These are phyloP conservation scores for Thamnaconus septentrionalis DNA, from an alignment of 2,113 vertebrate genomes.

Conservation along the genomic window DNA sequence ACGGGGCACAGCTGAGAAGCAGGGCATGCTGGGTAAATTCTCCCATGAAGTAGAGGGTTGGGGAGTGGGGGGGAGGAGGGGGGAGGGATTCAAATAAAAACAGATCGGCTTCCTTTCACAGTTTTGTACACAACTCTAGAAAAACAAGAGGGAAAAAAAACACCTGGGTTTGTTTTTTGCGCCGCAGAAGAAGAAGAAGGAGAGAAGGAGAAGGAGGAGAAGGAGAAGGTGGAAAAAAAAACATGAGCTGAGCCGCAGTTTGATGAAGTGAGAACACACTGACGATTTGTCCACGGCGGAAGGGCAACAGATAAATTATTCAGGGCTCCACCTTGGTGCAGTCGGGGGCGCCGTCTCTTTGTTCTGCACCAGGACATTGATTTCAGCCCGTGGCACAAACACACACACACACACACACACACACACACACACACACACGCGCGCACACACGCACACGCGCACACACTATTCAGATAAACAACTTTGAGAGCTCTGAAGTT, in stretches of 20 bases:
- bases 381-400: constrained; percentile 59
- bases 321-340: constrained; percentile 53
- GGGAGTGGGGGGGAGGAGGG: too few relatives aligned
- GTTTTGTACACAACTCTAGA: too few relatives aligned
- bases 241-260: neutral
- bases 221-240: neutral
- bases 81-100: neutral
- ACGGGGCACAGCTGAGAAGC: too few relatives aligned
- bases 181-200: neutral
- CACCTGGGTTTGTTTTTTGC: neutral
- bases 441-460: constrained; percentile 18
- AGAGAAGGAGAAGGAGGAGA: constrained; percentile 7
- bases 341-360: constrained; percentile 39
- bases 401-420: constrained; percentile 2
- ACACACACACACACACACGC: neutral
- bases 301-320: constrained; percentile 61
- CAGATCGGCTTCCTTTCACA: neutral
- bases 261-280: neutral
- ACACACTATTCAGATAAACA: constrained; percentile 76
- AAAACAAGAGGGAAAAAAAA: too few relatives aligned
- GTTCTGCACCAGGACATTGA: constrained; percentile 60
- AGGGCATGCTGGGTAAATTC: too few relatives aligned
- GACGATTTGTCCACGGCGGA: constrained; percentile 33
- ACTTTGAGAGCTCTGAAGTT: constrained; percentile 64
- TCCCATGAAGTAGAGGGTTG: too few relatives aligned